Conservation (phyloP, 1,140 invertebrate genomes). For the Apis florea region DNA sequence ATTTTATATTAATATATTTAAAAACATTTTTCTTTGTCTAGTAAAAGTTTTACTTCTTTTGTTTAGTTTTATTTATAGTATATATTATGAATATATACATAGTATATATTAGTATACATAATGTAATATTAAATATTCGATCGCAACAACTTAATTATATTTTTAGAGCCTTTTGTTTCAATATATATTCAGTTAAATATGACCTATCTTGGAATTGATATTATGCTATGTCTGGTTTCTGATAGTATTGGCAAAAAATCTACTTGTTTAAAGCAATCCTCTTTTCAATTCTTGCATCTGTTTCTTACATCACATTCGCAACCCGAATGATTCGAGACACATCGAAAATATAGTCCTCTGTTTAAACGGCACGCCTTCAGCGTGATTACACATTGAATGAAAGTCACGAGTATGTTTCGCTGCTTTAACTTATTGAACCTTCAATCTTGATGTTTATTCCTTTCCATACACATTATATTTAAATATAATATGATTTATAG, state of each 20-base stretch:
- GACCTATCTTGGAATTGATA: neutral
- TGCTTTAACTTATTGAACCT: constrained; percentile 26
- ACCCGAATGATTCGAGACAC: constrained; percentile 8
- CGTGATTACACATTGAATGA: constrained; percentile 25
- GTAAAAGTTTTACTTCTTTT: too few species aligned
- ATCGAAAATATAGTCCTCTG: constrained; percentile 38
- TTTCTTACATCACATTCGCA: constrained; percentile 51
- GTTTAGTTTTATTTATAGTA: too few species aligned
- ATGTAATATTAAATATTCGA: too few species aligned
- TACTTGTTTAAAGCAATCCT: constrained; percentile 34
- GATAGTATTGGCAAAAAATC: constrained; percentile 52
- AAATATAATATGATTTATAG: neutral
- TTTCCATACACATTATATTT: neutral
- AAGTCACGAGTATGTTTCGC: neutral
- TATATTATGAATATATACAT: too few species aligned
- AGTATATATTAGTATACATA: too few species aligned
- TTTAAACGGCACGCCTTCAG: constrained; percentile 23
- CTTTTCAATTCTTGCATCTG: constrained; percentile 35
- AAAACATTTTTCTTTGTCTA: too few species aligned
- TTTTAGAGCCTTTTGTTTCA: neutral
- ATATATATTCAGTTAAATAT: neutral
- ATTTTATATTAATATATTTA: too few species aligned
- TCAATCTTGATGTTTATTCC: neutral
- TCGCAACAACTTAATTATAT: too few species aligned
- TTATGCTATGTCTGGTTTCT: constrained; percentile 42